Evolutionary conservation across 2,797 vertebrate genomes (phyloP).

Genomic region (Rhabdomys pumilio): DNA sequence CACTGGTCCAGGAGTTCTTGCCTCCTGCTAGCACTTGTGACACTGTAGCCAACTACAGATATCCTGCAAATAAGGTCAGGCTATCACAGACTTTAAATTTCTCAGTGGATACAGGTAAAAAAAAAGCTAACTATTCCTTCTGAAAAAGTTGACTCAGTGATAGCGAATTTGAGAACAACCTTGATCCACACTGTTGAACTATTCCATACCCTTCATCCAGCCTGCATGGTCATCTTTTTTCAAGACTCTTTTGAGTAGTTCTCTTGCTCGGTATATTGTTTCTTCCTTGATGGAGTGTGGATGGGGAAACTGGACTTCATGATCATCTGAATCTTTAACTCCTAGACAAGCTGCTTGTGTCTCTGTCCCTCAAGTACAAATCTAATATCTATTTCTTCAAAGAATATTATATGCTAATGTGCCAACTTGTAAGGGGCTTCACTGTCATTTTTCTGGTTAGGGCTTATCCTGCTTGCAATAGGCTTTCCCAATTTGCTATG

Average conservation of each 20-base stretch:
- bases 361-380: not conserved
- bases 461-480: not conserved
- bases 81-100: not conserved
- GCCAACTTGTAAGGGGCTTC: not conserved
- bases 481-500: not conserved
- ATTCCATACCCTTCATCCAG: not conserved
- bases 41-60: not conserved
- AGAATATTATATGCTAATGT: not conserved
- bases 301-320: not conserved
- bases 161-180: not conserved
- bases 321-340: not conserved
- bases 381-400: not conserved
- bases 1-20: not conserved
- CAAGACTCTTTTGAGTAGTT: not conserved
- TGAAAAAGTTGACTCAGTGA: not conserved
- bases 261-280: not conserved
- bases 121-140: not conserved
- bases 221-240: no score
- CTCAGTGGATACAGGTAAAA: not conserved
- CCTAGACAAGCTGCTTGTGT: not conserved
- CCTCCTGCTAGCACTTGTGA: not conserved
- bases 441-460: constrained; percentile 2
- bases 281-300: not conserved
- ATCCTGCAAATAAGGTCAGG: not conserved
- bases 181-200: not conserved